Evolutionary conservation across 2,888 invertebrate species (phyloP).

Genomic region (Trilocha varians): DNA sequence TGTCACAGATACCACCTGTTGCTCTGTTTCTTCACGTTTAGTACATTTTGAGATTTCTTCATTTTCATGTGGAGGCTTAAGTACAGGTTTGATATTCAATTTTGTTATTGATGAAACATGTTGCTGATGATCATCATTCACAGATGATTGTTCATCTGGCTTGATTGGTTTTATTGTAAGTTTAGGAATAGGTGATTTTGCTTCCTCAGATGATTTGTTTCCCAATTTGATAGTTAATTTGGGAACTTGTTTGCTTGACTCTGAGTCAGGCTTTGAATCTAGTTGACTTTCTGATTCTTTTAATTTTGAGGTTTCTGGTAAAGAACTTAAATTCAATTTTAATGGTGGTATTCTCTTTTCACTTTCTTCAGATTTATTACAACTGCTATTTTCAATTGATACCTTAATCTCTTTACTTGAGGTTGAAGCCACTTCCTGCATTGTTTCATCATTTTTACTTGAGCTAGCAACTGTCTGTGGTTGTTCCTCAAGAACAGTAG

Average conservation of each 20-base stretch:
- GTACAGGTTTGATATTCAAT: conserved; percentile 61
- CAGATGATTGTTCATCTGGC: conserved; percentile 27
- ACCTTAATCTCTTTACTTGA: background rate
- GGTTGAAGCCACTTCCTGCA: background rate
- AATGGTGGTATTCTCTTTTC: conserved; percentile 38
- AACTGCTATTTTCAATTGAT: conserved; percentile 9
- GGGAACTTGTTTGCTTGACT: conserved; percentile 52
- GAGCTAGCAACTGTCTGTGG: background rate
- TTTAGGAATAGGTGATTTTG: conserved; percentile 54
- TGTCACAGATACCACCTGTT: conserved; percentile 45
- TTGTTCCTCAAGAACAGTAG: background rate
- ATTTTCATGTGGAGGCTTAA: conserved; percentile 37
- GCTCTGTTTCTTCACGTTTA: conserved; percentile 21
- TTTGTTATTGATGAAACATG: conserved; percentile 44
- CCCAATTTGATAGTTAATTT: conserved; percentile 66
- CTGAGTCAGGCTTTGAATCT: conserved; percentile 23
- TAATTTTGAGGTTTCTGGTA: conserved; percentile 9
- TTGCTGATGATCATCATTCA: conserved; percentile 19
- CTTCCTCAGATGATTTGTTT: conserved; percentile 49
- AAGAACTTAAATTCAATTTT: conserved; percentile 31
- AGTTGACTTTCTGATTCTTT: conserved; percentile 4
- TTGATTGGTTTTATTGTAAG: conserved; percentile 52
- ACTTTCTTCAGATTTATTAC: conserved; percentile 14
- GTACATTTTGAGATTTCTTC: conserved; percentile 21
- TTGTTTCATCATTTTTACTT: background rate